These are phyloP conservation scores for Pherbina coryleti DNA, from an alignment of 2,888 invertebrate genomes.

Conservation along the genomic window DNA sequence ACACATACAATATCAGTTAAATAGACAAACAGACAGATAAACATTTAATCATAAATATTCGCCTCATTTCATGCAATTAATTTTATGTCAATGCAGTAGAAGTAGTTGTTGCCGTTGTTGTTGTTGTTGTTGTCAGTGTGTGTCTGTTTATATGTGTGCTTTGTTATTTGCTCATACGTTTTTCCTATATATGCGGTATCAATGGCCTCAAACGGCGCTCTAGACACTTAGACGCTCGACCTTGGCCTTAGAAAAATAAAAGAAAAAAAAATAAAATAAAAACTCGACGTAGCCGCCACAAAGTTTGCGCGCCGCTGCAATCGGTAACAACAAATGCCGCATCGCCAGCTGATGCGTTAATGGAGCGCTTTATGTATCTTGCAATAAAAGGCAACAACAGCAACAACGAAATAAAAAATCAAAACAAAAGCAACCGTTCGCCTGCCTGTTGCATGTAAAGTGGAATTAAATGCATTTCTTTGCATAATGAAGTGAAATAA, in stretches of 20 bases:
- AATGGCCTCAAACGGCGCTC: conserved; percentile 61
- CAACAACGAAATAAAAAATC: neutral
- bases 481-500: neutral
- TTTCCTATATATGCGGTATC: conserved; percentile 52
- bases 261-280: conserved; percentile 32
- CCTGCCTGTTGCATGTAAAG: conserved; percentile 15
- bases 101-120: conserved; percentile 8
- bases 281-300: neutral
- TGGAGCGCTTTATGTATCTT: no score
- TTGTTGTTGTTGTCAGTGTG: conserved; percentile 17
- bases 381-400: neutral
- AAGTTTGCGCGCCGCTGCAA: conserved; percentile 17
- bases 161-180: conserved; percentile 27
- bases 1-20: neutral
- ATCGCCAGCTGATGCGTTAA: conserved; percentile 3
- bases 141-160: conserved; percentile 6
- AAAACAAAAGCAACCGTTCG: neutral
- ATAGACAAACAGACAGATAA: neutral
- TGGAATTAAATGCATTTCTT: conserved; percentile 16
- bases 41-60: neutral
- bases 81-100: conserved; percentile 12
- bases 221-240: conserved; percentile 50
- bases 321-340: neutral
- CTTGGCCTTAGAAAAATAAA: conserved; percentile 64
- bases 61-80: conserved; percentile 1